Evolutionary conservation across 1,140 invertebrate species (phyloP), one percentile per base, ranked within the genome.

Genomic region (Tetramorium alpestre): DNA sequence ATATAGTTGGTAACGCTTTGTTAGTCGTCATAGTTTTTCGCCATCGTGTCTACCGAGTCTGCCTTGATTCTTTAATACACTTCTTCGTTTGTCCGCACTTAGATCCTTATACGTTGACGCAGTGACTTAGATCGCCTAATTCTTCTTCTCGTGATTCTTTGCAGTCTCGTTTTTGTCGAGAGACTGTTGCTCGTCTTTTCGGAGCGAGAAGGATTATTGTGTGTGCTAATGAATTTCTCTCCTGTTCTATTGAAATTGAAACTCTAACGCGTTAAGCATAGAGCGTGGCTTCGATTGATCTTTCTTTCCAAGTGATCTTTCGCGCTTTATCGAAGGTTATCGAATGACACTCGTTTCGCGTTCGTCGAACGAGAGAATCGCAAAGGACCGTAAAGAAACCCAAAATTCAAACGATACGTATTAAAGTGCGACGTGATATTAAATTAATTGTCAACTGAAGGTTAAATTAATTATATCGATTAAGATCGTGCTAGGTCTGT

Each of bases 391-490:
- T 25, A 60, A 72, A 44, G 22, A 62, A 38, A 70, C 11, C 77
- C 77, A 70, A 84, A 60, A 84, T 84, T 47, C 54, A 60, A 73
- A 47, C 25, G 69, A 84, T 84, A 75, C 69, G 80, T 60, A 75
- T 75, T 60, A 73, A 70, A 73, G 18, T 54, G 25, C 56, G 69
- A 73, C 69, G 80, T 84, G 80, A 84, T 84, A 84, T 84, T 84
- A 84, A 84, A 84, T 84, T 84, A 84, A 84, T 22, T 73, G 73
- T 75, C 80, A 49, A 60, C 38, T 80, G 77, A 80, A 81, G n/a
- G 16, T 81, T 33, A 73, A 73, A 33, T 54, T 51, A 73, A 73
- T 16, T 73, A 41, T 81, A 41, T 81, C 22, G 65, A 69, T 5
- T 81, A 81, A 70, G 49, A 54, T 81, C 47, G 64, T 13, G 28